phyloP scores from a whole-genome alignment of 2,113 vertebrate species.

The Chauna torquata region DNA sequence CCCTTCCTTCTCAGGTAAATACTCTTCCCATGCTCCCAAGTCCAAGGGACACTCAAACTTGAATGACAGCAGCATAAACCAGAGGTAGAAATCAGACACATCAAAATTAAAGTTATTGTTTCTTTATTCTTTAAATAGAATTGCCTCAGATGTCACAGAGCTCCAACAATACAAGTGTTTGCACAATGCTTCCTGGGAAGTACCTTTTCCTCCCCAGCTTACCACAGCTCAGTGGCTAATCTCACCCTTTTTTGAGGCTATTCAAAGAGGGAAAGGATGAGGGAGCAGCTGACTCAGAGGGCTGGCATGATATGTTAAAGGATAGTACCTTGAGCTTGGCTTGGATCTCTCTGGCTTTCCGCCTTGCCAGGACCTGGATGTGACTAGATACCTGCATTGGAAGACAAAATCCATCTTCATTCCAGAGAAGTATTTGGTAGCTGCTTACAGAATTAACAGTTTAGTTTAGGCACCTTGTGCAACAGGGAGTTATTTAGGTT shows the following conservation, averaged over 20 bases:
- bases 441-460: neutral
- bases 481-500: neutral
- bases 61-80: neutral
- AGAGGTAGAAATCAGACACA: neutral
- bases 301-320: neutral
- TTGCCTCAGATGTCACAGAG: neutral
- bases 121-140: slow-evolving; percentile 44
- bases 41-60: neutral
- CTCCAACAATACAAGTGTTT: slow-evolving; percentile 22
- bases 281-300: neutral
- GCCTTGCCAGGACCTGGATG: slow-evolving; percentile 94
- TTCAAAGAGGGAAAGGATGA: neutral
- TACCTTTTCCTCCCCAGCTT: neutral
- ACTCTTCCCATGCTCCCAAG: neutral
- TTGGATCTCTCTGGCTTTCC: slow-evolving; percentile 97
- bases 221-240: neutral
- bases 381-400: slow-evolving; percentile 91
- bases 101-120: slow-evolving; percentile 7
- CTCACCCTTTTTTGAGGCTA: neutral
- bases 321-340: slow-evolving; percentile 95
- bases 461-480: neutral
- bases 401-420: slow-evolving; percentile 17
- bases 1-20: neutral
- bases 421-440: neutral
- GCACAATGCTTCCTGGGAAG: slow-evolving; percentile 26